Conservation (phyloP, 2,797 vertebrate species). For the Vultur gryphus region DNA sequence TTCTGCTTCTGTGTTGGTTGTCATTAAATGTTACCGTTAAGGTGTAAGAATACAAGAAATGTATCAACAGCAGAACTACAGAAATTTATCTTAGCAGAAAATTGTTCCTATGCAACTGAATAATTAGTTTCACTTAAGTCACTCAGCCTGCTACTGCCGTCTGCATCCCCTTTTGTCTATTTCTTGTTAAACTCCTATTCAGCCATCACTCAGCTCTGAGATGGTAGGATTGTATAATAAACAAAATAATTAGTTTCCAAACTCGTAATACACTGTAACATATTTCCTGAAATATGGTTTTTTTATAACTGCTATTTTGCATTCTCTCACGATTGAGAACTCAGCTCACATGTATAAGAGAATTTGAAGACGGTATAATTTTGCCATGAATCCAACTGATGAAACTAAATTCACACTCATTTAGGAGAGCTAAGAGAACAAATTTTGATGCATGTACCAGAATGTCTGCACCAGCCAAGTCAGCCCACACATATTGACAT, state of each 20-base stretch:
- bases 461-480: neutral
- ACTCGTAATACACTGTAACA: neutral
- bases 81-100: constrained; percentile 49
- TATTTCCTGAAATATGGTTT: neutral
- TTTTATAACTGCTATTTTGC: neutral
- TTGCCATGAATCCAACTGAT: neutral
- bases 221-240: constrained; percentile 25
- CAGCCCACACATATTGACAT: neutral
- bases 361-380: neutral
- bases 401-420: neutral
- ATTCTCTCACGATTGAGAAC: neutral
- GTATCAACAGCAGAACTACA: neutral
- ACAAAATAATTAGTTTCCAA: constrained; percentile 52
- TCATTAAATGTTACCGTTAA: neutral
- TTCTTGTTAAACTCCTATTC: constrained; percentile 40
- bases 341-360: neutral
- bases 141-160: neutral
- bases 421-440: neutral
- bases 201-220: neutral
- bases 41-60: neutral
- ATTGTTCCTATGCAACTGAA: constrained; percentile 42
- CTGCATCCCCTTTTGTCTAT: constrained; percentile 12
- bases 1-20: neutral
- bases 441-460: neutral
- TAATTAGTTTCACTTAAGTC: constrained; percentile 46